These are phyloP conservation scores for Sardina pilchardus DNA, from an alignment of 2,113 vertebrate species.

Conservation along the genomic window DNA sequence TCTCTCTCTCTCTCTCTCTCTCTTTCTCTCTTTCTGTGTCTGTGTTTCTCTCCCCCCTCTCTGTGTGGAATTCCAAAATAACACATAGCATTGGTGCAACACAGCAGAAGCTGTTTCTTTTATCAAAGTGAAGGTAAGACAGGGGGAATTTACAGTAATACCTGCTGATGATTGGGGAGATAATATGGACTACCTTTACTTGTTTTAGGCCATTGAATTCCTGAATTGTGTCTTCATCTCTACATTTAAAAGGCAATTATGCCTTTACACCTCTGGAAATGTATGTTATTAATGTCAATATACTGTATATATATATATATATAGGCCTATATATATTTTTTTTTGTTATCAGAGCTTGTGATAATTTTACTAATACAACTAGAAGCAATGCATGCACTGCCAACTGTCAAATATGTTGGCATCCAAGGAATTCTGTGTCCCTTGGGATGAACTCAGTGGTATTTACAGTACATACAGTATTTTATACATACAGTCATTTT, in stretches of 20 bases:
- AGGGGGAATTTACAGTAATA: too few relatives aligned
- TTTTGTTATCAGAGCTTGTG: too few relatives aligned
- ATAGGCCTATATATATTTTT: too few relatives aligned
- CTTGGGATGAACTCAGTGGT: neutral
- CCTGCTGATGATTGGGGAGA: too few relatives aligned
- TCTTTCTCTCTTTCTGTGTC: too few relatives aligned
- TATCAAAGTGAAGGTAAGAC: neutral
- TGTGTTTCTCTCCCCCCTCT: too few relatives aligned
- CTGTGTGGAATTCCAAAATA: constrained; percentile 1
- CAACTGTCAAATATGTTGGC: neutral
- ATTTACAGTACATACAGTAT: neutral
- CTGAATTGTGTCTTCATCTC: neutral
- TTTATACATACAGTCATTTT: neutral
- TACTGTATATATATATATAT: too few relatives aligned
- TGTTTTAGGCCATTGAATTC: neutral
- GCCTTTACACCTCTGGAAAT: neutral
- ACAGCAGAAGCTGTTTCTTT: neutral
- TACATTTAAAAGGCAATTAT: neutral
- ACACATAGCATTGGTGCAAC: neutral
- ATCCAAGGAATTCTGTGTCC: neutral
- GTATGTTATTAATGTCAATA: neutral
- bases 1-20: too few relatives aligned
- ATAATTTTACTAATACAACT: too few relatives aligned
- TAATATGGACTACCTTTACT: neutral
- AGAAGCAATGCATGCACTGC: neutral